Evolutionary conservation across 2,113 vertebrate genomes (phyloP).

Genomic region (Lontra canadensis): DNA sequence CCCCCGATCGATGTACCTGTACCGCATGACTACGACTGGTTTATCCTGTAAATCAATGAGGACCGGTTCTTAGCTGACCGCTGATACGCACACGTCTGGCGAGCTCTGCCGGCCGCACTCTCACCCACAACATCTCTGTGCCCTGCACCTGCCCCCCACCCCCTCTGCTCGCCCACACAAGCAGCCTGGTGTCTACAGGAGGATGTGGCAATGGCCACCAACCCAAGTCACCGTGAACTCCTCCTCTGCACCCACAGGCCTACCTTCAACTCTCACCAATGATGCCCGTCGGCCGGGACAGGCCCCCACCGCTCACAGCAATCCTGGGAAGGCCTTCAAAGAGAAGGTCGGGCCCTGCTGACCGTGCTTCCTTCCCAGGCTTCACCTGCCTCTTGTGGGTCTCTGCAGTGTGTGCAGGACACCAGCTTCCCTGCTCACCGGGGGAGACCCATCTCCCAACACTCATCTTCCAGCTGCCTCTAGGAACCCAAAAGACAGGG

Average conservation of each 20-base stretch:
- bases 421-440: not conserved
- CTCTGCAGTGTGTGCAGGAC: not conserved
- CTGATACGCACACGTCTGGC: not conserved
- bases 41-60: not conserved
- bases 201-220: not conserved
- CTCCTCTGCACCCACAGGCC: not conserved
- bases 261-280: no score
- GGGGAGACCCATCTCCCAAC: not conserved
- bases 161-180: rapidly evolving
- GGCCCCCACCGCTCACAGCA: no score
- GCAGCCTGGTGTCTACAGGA: rapidly evolving
- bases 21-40: no score
- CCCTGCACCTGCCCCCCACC: rapidly evolving
- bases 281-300: rapidly evolving
- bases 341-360: rapidly evolving
- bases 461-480: not conserved
- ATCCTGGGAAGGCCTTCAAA: not conserved
- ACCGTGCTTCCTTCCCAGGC: not conserved
- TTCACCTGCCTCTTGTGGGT: not conserved
- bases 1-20: not conserved
- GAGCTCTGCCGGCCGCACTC: no score
- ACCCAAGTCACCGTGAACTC: rapidly evolving
- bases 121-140: no score
- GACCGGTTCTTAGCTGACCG: not conserved
- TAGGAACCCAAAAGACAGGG: no score